Percentiles rank a stretch among this genome's conserved stretches.
phyloP scores from a whole-genome alignment of 2,888 invertebrate genomes.

The Neelides folsomi region DNA sequence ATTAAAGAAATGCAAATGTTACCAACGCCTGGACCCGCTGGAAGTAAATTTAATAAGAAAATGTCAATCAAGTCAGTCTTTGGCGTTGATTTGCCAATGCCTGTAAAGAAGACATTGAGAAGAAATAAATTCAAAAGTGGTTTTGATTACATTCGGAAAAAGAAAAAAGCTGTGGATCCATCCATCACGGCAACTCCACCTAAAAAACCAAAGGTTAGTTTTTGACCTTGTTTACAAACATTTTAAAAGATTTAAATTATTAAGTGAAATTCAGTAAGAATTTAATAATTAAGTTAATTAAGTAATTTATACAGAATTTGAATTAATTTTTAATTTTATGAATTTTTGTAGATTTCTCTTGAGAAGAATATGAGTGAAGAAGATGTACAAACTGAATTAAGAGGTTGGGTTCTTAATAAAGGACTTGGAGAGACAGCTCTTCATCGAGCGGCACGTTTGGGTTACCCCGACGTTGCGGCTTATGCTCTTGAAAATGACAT shows the following conservation, averaged over 20 bases:
- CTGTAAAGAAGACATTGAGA: slow-evolving; percentile 27
- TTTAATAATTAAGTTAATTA: neutral
- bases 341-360: slow-evolving; percentile 18
- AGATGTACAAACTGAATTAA: slow-evolving; percentile 71
- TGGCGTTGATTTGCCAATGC: slow-evolving; percentile 51
- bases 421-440: slow-evolving; percentile 85
- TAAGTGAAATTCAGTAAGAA: neutral
- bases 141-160: slow-evolving; percentile 78
- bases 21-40: slow-evolving; percentile 17
- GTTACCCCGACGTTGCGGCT: slow-evolving; percentile 65
- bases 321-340: slow-evolving; percentile 4
- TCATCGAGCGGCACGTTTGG: slow-evolving; percentile 67
- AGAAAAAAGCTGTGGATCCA: slow-evolving; percentile 50
- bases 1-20: slow-evolving; percentile 14
- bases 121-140: slow-evolving; percentile 60
- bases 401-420: slow-evolving; percentile 84
- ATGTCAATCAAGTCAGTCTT: slow-evolving; percentile 65
- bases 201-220: slow-evolving; percentile 35
- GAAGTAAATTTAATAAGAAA: slow-evolving; percentile 22
- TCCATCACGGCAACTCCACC: slow-evolving; percentile 24
- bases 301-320: neutral
- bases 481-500: slow-evolving; percentile 78
- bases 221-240: slow-evolving; percentile 1
- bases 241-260: neutral
- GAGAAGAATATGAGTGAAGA: slow-evolving; percentile 36